Evolutionary conservation across 2,113 vertebrate species (phyloP).

Genomic region (Ammodramus savannarum): DNA sequence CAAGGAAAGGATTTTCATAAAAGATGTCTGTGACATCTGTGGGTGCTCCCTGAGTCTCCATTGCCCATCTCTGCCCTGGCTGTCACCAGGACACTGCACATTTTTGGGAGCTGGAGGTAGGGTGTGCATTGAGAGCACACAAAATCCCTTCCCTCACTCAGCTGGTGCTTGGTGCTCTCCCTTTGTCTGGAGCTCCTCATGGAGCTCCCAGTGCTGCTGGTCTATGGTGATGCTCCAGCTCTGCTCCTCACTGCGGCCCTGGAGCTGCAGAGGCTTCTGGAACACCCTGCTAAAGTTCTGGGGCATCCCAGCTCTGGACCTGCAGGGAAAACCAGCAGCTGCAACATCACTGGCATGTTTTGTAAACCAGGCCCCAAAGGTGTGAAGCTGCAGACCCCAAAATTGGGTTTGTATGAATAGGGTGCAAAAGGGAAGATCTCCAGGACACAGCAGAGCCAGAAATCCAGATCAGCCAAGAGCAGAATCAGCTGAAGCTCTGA

Average conservation of each 20-base stretch:
- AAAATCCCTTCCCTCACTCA: accelerated
- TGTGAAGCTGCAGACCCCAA: not conserved
- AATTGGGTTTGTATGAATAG: accelerated
- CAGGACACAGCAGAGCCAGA: no score
- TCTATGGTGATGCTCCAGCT: not conserved
- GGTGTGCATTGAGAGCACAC: accelerated
- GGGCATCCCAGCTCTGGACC: not conserved
- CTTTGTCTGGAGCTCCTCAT: accelerated
- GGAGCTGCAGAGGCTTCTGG: not conserved
- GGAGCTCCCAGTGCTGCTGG: not conserved
- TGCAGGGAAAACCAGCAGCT: not conserved
- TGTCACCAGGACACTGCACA: accelerated
- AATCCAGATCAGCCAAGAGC: not conserved
- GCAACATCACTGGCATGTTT: not conserved
- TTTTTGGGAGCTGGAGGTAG: accelerated
- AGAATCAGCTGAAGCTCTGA: not conserved
- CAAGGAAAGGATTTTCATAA: no score
- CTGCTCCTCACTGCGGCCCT: accelerated
- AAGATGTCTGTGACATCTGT: no score
- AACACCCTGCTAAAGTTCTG: accelerated
- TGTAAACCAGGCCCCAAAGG: not conserved
- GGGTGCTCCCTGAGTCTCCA: accelerated
- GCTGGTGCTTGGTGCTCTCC: not conserved
- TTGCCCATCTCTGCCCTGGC: not conserved
- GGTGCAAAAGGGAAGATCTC: not conserved